Percentiles rank a stretch among this genome's conserved stretches.
Conservation (phyloP, 2,888 invertebrate genomes). For the Caenorhabditis japonica region DNA sequence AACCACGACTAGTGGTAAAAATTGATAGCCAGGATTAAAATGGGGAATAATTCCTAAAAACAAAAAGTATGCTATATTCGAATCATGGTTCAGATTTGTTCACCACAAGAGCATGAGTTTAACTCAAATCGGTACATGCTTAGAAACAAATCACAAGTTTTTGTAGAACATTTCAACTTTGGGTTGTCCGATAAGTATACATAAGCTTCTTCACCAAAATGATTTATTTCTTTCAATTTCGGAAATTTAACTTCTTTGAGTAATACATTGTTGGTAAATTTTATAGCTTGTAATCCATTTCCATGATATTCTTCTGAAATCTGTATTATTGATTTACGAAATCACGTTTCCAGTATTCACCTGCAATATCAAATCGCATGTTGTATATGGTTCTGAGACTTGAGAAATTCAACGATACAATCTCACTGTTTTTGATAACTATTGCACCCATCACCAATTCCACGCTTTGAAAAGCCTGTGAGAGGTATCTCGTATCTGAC, state of each 20-base stretch:
- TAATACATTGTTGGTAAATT: neutral
- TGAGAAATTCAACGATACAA: neutral
- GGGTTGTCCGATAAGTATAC: neutral
- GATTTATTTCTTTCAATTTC: neutral
- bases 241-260: neutral
- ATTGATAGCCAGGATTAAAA: slow-evolving; percentile 3
- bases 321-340: too few species aligned
- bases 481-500: neutral
- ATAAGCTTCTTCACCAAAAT: neutral
- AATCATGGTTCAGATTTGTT: too few species aligned
- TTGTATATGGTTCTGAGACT: neutral
- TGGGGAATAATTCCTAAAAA: slow-evolving; percentile 13
- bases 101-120: neutral
- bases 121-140: neutral
- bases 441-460: slow-evolving; percentile 1
- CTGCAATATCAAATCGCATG: too few species aligned
- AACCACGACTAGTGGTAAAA: neutral
- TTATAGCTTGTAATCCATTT: neutral
- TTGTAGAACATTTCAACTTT: neutral
- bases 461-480: neutral
- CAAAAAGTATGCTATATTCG: neutral
- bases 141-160: neutral
- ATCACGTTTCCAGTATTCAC: too few species aligned
- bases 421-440: neutral
- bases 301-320: neutral